These are phyloP conservation scores for Neuroterus valhalla DNA, from an alignment of 1,140 invertebrate genomes.

Conservation along the genomic window DNA sequence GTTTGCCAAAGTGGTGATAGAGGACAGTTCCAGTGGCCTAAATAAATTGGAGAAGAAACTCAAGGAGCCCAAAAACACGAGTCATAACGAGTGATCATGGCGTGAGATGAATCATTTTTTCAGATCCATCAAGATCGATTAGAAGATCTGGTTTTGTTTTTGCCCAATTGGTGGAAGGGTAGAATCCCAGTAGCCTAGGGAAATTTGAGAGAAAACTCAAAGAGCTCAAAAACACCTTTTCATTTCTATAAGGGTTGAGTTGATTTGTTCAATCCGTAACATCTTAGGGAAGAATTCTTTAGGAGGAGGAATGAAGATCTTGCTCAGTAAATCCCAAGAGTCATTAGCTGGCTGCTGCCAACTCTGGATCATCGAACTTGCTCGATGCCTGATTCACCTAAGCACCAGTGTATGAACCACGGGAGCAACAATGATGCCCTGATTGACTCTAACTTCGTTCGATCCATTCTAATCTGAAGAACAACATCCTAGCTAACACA, in stretches of 20 bases:
- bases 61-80: conserved; percentile 73
- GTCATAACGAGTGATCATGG: conserved; percentile 87
- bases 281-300: conserved; percentile 61
- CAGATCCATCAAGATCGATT: conserved; percentile 79
- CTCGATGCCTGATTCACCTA: conserved; percentile 82
- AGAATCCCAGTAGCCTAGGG: conserved; percentile 73
- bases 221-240: conserved; percentile 77
- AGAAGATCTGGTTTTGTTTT: conserved; percentile 80
- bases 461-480: conserved; percentile 72
- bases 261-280: conserved; percentile 77
- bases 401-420: conserved; percentile 91
- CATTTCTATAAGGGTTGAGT: conserved; percentile 80
- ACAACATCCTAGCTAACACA: too few species aligned
- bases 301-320: conserved; percentile 43
- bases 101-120: conserved; percentile 78
- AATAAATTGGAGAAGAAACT: conserved; percentile 76
- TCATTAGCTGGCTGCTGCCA: conserved; percentile 85
- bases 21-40: conserved; percentile 73
- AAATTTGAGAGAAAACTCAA: conserved; percentile 76
- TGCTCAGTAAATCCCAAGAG: conserved; percentile 67
- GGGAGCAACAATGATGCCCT: conserved; percentile 75
- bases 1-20: conserved; percentile 78
- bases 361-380: conserved; percentile 86
- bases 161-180: conserved; percentile 78
- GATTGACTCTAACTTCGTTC: conserved; percentile 74